Percentiles rank a stretch among this genome's conserved stretches.
Evolutionary conservation across 1,140 invertebrate genomes (phyloP).

Genomic region (Alviniconcha marisindica): DNA sequence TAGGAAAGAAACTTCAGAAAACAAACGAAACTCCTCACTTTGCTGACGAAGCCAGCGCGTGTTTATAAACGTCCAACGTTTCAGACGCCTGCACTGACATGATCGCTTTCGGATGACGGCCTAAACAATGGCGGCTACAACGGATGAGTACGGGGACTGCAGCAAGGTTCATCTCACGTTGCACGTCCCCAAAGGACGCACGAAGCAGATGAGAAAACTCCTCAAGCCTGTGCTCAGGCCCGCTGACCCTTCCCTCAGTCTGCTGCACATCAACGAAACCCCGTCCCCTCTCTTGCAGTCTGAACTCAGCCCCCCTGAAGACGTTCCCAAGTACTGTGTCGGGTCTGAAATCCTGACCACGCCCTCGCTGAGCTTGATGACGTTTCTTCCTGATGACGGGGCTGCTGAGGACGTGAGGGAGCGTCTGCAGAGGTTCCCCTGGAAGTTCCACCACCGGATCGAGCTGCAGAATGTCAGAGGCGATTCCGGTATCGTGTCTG

Average conservation of each 20-base stretch:
- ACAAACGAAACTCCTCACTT: background rate
- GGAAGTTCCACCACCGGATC: conserved; percentile 63
- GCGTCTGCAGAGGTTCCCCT: conserved; percentile 48
- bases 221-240: conserved; percentile 18
- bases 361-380: conserved; percentile 56
- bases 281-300: background rate
- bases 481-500: conserved; percentile 44
- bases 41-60: background rate
- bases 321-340: conserved; percentile 33
- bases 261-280: conserved; percentile 10
- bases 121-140: background rate
- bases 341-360: conserved; percentile 29
- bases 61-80: background rate
- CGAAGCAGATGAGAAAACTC: conserved; percentile 21
- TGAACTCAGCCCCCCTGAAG: background rate
- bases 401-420: conserved; percentile 35
- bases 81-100: background rate
- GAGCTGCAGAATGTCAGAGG: conserved; percentile 48
- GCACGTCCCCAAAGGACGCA: conserved; percentile 24
- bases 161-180: conserved; percentile 32
- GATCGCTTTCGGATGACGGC: background rate
- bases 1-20: background rate
- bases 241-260: conserved; percentile 26
- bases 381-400: conserved; percentile 57
- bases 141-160: background rate